Percentiles rank a stretch among this genome's conserved stretches.
phyloP scores from a whole-genome alignment of 1,140 invertebrate species.

The Stegodyphus mimosarum region DNA sequence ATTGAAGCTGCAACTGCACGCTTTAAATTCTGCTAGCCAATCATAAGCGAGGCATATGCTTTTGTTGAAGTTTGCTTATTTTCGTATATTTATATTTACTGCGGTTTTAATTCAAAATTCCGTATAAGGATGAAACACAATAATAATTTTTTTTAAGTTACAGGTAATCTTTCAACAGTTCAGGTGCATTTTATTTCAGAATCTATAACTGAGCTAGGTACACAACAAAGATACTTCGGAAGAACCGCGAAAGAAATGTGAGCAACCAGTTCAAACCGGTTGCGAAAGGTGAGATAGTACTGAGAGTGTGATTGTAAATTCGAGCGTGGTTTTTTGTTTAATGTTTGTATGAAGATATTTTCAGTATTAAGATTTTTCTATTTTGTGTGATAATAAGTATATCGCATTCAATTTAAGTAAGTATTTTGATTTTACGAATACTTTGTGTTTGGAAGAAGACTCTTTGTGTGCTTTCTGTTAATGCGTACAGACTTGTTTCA shows the following conservation, averaged over 20 bases:
- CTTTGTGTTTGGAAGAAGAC: background rate
- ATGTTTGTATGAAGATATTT: background rate
- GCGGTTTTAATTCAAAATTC: too few relatives aligned
- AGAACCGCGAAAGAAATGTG: slow-evolving; percentile 59
- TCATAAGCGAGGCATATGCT: slow-evolving; percentile 39
- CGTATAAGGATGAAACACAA: too few relatives aligned
- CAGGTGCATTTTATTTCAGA: background rate
- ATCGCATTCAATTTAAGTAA: background rate
- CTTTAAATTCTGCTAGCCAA: too few relatives aligned
- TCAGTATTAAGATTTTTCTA: background rate
- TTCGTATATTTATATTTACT: too few relatives aligned
- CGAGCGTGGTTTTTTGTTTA: slow-evolving; percentile 50
- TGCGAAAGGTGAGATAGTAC: slow-evolving; percentile 52
- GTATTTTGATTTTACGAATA: background rate
- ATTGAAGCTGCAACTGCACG: too few relatives aligned
- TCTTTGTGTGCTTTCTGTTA: background rate
- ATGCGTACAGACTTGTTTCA: background rate
- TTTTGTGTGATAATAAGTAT: background rate
- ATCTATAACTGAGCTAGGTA: background rate
- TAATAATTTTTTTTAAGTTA: background rate
- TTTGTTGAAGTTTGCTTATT: slow-evolving; percentile 13
- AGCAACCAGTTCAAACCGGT: slow-evolving; percentile 60
- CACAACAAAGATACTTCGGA: background rate
- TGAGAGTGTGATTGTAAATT: slow-evolving; percentile 46
- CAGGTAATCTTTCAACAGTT: background rate